Evolutionary conservation across 2,888 invertebrate genomes (phyloP).

Genomic region (Netelia inedita): DNA sequence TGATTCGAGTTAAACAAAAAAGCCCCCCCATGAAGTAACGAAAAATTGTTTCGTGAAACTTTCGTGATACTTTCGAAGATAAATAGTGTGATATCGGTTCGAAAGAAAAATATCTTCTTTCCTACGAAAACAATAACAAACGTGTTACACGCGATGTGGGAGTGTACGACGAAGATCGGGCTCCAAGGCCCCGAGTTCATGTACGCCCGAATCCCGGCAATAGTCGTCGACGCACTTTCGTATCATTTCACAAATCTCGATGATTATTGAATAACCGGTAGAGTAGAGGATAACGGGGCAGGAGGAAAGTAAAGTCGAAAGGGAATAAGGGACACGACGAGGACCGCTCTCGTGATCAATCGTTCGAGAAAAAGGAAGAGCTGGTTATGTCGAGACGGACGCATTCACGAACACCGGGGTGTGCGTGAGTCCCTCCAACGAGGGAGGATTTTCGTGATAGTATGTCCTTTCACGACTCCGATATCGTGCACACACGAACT

Average conservation of each 20-base stretch:
- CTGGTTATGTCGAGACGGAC: background rate
- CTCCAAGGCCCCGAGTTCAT: constrained; percentile 56
- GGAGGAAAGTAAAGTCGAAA: constrained; percentile 3
- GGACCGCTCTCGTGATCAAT: constrained; percentile 13
- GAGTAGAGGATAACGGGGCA: background rate
- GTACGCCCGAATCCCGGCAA: constrained; percentile 64
- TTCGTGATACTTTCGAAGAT: no score
- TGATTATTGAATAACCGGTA: constrained; percentile 54
- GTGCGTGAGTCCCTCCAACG: constrained; percentile 17
- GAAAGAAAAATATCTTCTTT: background rate
- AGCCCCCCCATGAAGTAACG: background rate
- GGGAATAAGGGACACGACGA: background rate
- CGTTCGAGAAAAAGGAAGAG: background rate
- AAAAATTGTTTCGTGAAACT: background rate
- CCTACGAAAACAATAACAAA: constrained; percentile 34
- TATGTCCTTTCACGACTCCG: background rate
- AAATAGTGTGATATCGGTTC: no score
- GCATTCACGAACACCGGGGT: background rate
- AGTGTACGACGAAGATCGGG: constrained; percentile 8
- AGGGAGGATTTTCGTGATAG: constrained; percentile 28
- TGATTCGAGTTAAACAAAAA: constrained; percentile 1
- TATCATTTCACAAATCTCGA: constrained; percentile 62
- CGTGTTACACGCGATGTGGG: constrained; percentile 2
- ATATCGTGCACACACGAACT: constrained; percentile 36
- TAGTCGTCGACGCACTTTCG: constrained; percentile 62